phyloP scores from a whole-genome alignment of 2,113 vertebrate species.

The Ia io region DNA sequence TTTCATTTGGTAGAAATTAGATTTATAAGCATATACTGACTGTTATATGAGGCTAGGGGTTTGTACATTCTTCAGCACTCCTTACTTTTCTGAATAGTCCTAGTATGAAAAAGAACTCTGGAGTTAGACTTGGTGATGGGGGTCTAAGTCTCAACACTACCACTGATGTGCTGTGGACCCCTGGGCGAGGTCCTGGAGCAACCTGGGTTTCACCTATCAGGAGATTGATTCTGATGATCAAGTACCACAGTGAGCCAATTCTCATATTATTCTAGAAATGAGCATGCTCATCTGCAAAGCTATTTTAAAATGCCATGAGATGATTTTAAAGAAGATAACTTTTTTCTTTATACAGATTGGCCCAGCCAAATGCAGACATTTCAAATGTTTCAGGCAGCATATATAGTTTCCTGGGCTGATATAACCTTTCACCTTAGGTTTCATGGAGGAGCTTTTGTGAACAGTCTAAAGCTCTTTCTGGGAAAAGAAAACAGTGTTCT shows the following conservation, averaged over 20 bases:
- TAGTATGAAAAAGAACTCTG: not conserved
- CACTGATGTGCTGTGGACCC: not conserved
- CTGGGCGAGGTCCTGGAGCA: not conserved
- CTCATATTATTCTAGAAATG: not conserved
- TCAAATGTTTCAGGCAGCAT: not conserved
- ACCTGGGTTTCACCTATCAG: not conserved
- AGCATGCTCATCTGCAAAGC: not conserved
- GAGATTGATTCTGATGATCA: not conserved
- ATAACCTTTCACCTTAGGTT: not conserved
- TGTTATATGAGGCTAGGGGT: not conserved
- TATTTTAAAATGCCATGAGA: not conserved
- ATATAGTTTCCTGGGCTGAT: not conserved
- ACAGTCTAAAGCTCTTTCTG: not conserved
- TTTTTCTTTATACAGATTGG: not conserved
- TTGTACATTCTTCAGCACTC: not conserved
- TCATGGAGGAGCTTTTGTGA: not conserved
- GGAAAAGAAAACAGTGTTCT: slow-evolving; percentile 59
- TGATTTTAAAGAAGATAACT: not conserved
- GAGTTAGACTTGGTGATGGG: not conserved
- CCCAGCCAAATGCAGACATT: not conserved
- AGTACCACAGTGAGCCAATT: not conserved
- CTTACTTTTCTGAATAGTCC: not conserved
- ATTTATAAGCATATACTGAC: not conserved
- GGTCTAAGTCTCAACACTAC: not conserved
- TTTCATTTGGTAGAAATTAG: slow-evolving; percentile 3